Base-by-base conservation (phyloP, 2,888 invertebrate genomes). In the Nemoura dubitans region DNA sequence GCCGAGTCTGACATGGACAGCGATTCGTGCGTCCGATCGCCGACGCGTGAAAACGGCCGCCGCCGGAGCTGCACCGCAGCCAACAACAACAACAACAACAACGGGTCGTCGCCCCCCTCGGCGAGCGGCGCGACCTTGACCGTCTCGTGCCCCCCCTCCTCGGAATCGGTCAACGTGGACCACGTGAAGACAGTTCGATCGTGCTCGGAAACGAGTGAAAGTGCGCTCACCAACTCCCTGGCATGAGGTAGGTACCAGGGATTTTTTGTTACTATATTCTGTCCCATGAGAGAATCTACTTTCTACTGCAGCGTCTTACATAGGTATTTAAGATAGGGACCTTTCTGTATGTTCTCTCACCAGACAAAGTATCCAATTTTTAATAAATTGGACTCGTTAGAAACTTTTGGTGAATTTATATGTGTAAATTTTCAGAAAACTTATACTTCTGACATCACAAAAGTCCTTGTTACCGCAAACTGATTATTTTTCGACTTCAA, bases 1-100 rank as follows among this genome's bases (percentile, higher is more conserved):
- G 92, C 94, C 89, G 94, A 94, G 90, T 93, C 93, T 87, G 94
- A 94, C 90, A 91, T 94, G 88, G 94, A 94, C 89, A 93, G 94
- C 89, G 94, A 94, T 89, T 93, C 93, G 87, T 93, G 93, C 93
- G n/a, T 94, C 94, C 90, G 94, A 94, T 89, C 93, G 93, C 92
- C 93, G 76, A 91, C 92, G 14, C 90, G 92, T n/a, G 93, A 93
- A 82, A 88, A 91, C 87, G 91, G 91, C 1, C 86, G 88, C 78
- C 89, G 91, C 59, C 90, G 92, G 78, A 91, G 93, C 87, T 93
- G 93, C 77, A 93, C 93, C 81, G 91, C 91, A 87, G 90, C 91
- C 29, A 93, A 93, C 87, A 93, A 93, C 89, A 93, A 93, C 89
- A 92, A 93, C 89, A 91, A 90, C 83, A 77, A 77, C 27, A 77